Evolutionary conservation across 2,113 vertebrate genomes (phyloP).

Genomic region (Crypturellus undulatus): DNA sequence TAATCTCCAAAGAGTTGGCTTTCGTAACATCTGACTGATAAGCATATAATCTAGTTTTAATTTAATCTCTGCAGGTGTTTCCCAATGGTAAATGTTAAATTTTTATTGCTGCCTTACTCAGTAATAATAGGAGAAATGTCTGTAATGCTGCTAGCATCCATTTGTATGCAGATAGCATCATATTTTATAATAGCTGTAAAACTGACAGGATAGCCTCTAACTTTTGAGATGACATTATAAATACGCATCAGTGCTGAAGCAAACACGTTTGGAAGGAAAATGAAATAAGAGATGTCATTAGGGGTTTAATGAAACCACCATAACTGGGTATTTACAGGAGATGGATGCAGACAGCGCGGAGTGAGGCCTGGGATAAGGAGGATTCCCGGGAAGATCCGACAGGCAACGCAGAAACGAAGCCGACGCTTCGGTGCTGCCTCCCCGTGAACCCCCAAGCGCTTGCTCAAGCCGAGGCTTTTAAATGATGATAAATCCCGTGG

Average conservation of each 20-base stretch:
- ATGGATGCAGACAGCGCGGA: background rate
- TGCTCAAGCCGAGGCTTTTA: conserved; percentile 15
- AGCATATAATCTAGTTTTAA: conserved; percentile 71
- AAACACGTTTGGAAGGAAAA: conserved; percentile 56
- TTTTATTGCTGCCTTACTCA: conserved; percentile 67
- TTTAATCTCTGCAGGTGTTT: conserved; percentile 72
- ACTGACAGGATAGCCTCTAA: conserved; percentile 36
- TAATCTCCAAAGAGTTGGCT: conserved; percentile 63
- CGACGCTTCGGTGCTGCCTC: conserved; percentile 37
- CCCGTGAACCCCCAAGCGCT: conserved; percentile 19
- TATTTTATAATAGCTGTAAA: conserved; percentile 59
- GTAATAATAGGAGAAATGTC: conserved; percentile 35
- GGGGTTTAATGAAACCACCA: conserved; percentile 39
- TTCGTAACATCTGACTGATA: conserved; percentile 59
- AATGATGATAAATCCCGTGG: background rate
- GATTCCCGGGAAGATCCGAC: conserved; percentile 53
- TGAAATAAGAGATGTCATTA: conserved; percentile 59
- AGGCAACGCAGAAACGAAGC: conserved; percentile 21
- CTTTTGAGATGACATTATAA: conserved; percentile 45
- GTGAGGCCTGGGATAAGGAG: conserved; percentile 35
- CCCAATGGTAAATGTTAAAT: conserved; percentile 59
- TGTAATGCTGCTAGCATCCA: conserved; percentile 8
- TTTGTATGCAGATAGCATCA: conserved; percentile 53
- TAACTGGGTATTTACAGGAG: conserved; percentile 39
- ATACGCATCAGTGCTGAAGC: conserved; percentile 21